Evolutionary conservation across 2,113 vertebrate species (phyloP).

Genomic region (Rhipidura dahli): DNA sequence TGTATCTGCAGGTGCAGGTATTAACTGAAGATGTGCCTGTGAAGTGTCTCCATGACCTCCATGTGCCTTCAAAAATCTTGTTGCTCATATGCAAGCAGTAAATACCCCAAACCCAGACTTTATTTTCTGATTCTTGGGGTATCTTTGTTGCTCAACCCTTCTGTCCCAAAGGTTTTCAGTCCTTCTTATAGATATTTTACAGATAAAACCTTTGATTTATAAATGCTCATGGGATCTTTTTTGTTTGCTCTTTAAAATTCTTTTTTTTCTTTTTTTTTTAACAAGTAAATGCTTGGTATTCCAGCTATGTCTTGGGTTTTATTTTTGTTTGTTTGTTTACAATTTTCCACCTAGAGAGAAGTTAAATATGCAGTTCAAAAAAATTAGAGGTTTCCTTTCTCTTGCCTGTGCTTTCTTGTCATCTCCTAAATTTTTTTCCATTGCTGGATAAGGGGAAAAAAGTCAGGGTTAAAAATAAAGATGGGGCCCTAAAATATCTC

Average conservation of each 20-base stretch:
- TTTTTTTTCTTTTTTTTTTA: neutral
- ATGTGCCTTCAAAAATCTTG: neutral
- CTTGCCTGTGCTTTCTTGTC: neutral
- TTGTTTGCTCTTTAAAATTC: neutral
- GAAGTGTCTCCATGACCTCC: neutral
- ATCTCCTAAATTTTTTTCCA: neutral
- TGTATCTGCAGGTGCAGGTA: neutral
- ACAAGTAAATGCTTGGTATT: neutral
- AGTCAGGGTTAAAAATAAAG: constrained; percentile 39
- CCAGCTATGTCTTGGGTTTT: neutral
- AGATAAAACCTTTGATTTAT: neutral
- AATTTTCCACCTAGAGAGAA: neutral
- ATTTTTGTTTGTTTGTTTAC: neutral
- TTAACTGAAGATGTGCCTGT: neutral
- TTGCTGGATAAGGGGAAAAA: neutral
- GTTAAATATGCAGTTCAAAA: neutral
- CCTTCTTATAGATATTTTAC: neutral
- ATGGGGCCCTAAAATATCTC: constrained; percentile 19
- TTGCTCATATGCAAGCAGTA: neutral
- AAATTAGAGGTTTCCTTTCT: neutral
- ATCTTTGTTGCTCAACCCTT: neutral
- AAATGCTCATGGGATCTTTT: neutral
- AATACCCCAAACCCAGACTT: neutral
- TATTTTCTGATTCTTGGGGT: neutral
- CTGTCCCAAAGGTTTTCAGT: neutral